Conservation (phyloP, 2,888 invertebrate genomes). For the Pardosa pseudoannulata region DNA sequence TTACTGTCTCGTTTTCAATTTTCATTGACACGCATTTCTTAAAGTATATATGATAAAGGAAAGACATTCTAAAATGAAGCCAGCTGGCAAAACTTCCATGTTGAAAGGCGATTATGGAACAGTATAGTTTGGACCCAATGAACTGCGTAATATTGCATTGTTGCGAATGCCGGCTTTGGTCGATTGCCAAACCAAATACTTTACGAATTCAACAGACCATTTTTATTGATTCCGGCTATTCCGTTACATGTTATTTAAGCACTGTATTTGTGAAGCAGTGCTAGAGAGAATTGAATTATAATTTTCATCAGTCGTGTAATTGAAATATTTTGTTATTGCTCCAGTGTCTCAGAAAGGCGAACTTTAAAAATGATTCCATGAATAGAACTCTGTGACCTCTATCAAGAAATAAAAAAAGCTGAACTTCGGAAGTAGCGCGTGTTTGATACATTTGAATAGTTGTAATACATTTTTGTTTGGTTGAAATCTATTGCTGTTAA, state of each 20-base stretch:
- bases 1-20: background rate
- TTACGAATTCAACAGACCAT: background rate
- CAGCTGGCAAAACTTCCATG: background rate
- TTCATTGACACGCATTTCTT: background rate
- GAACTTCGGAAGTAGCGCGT: too few species aligned
- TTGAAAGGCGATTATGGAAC: background rate
- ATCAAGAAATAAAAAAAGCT: too few species aligned
- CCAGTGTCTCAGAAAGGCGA: too few species aligned
- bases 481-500: too few species aligned
- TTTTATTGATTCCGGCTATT: background rate
- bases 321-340: too few species aligned
- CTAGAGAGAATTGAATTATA: slow-evolving; percentile 1
- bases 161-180: background rate
- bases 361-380: too few species aligned
- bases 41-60: background rate
- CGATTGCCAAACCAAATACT: background rate
- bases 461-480: too few species aligned
- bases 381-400: too few species aligned
- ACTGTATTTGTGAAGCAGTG: background rate
- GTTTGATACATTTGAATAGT: too few species aligned
- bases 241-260: background rate
- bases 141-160: background rate
- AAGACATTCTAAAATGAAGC: background rate
- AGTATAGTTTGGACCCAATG: background rate
- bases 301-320: background rate